Percentiles rank a stretch among this genome's conserved stretches.
These are phyloP conservation scores for Thereva unica DNA, from an alignment of 2,888 invertebrate genomes.

Conservation along the genomic window DNA sequence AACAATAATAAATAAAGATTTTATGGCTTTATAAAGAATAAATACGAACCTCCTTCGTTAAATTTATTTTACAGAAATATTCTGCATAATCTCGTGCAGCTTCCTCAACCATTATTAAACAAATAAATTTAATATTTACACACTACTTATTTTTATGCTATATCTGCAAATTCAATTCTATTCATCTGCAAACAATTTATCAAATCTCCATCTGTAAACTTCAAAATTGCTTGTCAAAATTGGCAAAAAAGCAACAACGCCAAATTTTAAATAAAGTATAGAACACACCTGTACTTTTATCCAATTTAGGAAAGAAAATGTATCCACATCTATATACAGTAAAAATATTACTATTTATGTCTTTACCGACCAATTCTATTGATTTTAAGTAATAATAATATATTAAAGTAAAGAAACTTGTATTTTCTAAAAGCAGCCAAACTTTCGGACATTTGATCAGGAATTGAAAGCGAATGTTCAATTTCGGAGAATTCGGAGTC, in stretches of 20 bases:
- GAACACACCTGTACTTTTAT: no score
- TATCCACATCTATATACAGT: no score
- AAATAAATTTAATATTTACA: neutral
- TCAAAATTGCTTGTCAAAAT: neutral
- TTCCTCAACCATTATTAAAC: constrained; percentile 60
- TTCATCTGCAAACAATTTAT: no score
- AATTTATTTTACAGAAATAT: constrained; percentile 61
- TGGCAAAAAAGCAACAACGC: neutral
- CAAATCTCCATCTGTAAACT: no score
- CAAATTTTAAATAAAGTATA: neutral
- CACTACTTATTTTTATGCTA: neutral
- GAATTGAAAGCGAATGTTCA: neutral
- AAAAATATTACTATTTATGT: no score
- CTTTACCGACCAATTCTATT: no score
- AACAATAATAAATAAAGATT: neutral
- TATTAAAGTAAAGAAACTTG: no score
- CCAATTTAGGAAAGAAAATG: no score
- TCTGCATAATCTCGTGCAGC: constrained; percentile 62
- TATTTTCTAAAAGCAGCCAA: neutral
- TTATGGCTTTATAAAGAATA: neutral
- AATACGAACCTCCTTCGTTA: constrained; percentile 60
- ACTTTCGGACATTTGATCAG: neutral
- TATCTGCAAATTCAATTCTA: no score
- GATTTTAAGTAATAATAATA: no score
- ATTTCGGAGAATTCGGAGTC: no score